Evolutionary conservation across 2,888 invertebrate genomes (phyloP).

Genomic region (Sarcophaga subvicina): DNA sequence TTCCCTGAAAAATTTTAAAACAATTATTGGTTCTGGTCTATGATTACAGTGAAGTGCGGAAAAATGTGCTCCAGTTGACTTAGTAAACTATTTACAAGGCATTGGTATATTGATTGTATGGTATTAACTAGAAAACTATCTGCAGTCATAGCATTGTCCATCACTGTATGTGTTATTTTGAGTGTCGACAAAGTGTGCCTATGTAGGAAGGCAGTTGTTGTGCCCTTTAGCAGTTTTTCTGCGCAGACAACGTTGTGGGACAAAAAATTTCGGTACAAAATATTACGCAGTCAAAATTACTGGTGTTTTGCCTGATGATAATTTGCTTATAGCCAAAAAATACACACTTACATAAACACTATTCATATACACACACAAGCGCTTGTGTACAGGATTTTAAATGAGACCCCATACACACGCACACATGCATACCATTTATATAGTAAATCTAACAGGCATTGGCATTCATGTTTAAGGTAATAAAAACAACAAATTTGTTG

Average conservation of each 20-base stretch:
- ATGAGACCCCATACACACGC: neutral
- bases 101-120: no score
- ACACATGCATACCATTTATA: neutral
- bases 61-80: no score
- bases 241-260: conserved; percentile 3
- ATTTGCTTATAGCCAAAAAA: conserved; percentile 51
- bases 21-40: no score
- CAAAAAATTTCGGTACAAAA: conserved; percentile 33
- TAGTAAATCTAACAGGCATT: neutral
- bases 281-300: conserved; percentile 46
- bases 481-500: neutral
- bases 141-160: neutral
- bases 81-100: no score
- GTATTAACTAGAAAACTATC: neutral
- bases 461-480: conserved; percentile 17
- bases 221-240: neutral
- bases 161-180: neutral
- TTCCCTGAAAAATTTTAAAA: no score
- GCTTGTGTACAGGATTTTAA: no score
- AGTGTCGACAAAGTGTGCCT: neutral
- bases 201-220: neutral
- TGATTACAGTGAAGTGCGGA: no score
- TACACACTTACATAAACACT: neutral
- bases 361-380: neutral
- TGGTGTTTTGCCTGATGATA: conserved; percentile 41